Percentiles rank a stretch among this genome's conserved stretches.
These are phyloP conservation scores for Drosophila atroscutellata DNA, from an alignment of 2,888 invertebrate genomes.

Conservation along the genomic window DNA sequence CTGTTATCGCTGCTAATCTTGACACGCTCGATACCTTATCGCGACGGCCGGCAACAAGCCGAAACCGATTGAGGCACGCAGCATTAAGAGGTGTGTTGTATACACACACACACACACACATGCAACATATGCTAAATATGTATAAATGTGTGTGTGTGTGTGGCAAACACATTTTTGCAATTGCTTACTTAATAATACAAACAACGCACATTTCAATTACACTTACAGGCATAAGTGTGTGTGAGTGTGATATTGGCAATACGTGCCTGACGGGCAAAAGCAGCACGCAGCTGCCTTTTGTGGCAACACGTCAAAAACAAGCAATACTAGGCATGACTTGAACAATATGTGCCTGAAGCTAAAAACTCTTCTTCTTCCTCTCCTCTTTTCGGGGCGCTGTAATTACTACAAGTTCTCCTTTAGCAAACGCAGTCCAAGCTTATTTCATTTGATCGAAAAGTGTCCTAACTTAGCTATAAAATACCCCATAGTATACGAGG, in stretches of 20 bases:
- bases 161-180: conserved; percentile 15
- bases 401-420: no score
- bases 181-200: conserved; percentile 30
- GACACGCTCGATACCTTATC: not conserved
- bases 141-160: conserved; percentile 1
- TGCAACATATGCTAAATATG: not conserved
- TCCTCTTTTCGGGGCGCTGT: no score
- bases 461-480: not conserved
- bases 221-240: conserved; percentile 4
- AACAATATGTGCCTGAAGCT: not conserved
- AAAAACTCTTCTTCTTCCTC: not conserved
- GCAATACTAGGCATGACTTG: not conserved
- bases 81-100: not conserved
- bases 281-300: conserved; percentile 21
- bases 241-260: conserved; percentile 11
- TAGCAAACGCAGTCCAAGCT: no score
- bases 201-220: conserved; percentile 34
- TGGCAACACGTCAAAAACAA: conserved; percentile 6
- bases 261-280: conserved; percentile 18
- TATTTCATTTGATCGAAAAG: no score
- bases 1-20: conserved; percentile 5
- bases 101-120: no score
- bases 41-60: not conserved
- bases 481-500: not conserved
- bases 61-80: not conserved